A percentile compares a stretch with the other conserved stretches of the same genome.
Conservation (phyloP, 2,113 vertebrate species). For the Mola mola region DNA sequence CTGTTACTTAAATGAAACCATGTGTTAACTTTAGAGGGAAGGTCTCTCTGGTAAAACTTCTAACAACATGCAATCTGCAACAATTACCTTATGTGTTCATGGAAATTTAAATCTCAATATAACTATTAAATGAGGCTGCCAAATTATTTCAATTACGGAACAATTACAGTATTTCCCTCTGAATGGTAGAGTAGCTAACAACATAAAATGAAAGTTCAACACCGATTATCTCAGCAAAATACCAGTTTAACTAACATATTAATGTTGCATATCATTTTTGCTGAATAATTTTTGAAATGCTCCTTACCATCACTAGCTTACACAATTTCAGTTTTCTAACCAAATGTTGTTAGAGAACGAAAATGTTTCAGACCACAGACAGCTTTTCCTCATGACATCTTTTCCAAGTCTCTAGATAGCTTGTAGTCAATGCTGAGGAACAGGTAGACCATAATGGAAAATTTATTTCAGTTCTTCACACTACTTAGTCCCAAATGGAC, state of each 20-base stretch:
- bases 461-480: constrained; percentile 73
- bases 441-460: constrained; percentile 65
- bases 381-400: constrained; percentile 13
- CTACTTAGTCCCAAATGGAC: constrained; percentile 71
- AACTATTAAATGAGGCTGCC: too few species aligned
- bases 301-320: background rate
- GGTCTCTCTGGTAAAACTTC: too few species aligned
- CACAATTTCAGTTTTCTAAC: background rate
- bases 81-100: too few species aligned
- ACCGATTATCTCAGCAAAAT: background rate
- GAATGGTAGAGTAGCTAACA: too few species aligned
- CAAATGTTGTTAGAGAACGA: constrained; percentile 7
- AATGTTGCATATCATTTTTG: background rate
- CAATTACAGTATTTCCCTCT: too few species aligned
- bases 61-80: too few species aligned
- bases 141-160: too few species aligned
- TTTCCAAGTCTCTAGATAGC: constrained; percentile 34
- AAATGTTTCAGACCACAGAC: constrained; percentile 23
- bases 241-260: background rate
- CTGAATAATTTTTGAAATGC: background rate
- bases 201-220: background rate
- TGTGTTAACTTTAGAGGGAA: too few species aligned
- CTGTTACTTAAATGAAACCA: background rate
- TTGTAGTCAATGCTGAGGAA: constrained; percentile 71
- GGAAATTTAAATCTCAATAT: too few species aligned